A percentile compares a stretch with the other conserved stretches of the same genome.
Conservation (phyloP, 2,113 vertebrate genomes). For the Lepidothrix coronata region DNA sequence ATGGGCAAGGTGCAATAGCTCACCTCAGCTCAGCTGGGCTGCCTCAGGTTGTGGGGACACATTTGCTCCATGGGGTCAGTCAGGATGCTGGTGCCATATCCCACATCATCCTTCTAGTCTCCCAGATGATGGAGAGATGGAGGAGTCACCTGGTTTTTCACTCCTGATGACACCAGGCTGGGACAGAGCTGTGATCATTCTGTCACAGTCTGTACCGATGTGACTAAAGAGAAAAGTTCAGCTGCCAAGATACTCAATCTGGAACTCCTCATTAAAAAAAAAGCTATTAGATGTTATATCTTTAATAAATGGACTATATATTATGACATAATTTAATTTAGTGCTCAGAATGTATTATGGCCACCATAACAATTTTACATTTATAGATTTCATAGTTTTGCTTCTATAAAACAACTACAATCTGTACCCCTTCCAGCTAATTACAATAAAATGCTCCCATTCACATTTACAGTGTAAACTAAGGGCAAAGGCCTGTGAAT, state of each 20-base stretch:
- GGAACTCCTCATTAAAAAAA: background rate
- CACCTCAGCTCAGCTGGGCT: background rate
- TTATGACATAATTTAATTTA: slow-evolving; percentile 64
- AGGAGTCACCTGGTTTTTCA: background rate
- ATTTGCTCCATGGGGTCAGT: background rate
- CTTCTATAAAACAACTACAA: slow-evolving; percentile 63
- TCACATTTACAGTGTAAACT: slow-evolving; percentile 42
- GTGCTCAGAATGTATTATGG: slow-evolving; percentile 33
- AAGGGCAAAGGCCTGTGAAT: background rate
- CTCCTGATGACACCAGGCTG: background rate
- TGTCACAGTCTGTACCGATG: background rate
- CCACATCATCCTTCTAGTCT: background rate
- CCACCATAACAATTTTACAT: slow-evolving; percentile 23
- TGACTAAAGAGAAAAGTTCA: slow-evolving; percentile 15
- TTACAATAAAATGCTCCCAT: slow-evolving; percentile 57
- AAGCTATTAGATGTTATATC: background rate
- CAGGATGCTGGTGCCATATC: background rate
- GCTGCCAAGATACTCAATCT: background rate
- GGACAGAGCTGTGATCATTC: background rate
- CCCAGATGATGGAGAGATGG: background rate
- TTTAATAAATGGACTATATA: slow-evolving; percentile 58
- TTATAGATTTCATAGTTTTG: slow-evolving; percentile 62
- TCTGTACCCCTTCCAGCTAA: slow-evolving; percentile 42
- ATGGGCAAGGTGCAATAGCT: background rate
- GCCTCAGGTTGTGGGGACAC: background rate